phyloP scores from a whole-genome alignment of 1,140 invertebrate genomes.

The Drosophila carrolli region DNA sequence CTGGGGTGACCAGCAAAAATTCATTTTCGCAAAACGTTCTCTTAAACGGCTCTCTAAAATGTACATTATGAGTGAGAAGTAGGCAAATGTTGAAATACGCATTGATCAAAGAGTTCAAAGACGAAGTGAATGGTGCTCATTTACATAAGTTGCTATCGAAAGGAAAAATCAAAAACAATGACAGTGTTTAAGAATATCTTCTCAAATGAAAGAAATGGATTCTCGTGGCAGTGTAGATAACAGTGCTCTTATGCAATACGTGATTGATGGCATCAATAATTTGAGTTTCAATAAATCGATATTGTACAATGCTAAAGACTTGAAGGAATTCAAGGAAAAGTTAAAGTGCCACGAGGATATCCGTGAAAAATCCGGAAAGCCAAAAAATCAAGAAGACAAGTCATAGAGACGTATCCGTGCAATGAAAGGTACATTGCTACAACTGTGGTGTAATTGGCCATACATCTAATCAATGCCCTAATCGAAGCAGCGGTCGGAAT shows the following conservation, averaged over 20 bases:
- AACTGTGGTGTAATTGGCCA: not conserved
- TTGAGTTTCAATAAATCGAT: not conserved
- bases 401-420: no score
- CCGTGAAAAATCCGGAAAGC: not conserved
- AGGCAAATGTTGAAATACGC: no score
- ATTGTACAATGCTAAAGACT: not conserved
- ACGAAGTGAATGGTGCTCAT: no score
- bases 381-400: not conserved
- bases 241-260: not conserved
- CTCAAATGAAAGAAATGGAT: not conserved
- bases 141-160: no score
- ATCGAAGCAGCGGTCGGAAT: constrained; percentile 12
- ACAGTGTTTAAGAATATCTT: not conserved
- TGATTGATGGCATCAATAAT: not conserved
- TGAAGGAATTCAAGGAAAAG: not conserved
- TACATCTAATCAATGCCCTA: not conserved
- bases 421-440: no score
- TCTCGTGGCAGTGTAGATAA: not conserved
- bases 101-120: no score
- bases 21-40: no score
- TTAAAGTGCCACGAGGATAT: not conserved
- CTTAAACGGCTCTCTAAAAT: no score
- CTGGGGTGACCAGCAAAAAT: no score
- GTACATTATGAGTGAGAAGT: no score
- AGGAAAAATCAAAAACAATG: not conserved